Base-by-base conservation (phyloP, 2,113 vertebrate species). In the Eclectus roratus region DNA sequence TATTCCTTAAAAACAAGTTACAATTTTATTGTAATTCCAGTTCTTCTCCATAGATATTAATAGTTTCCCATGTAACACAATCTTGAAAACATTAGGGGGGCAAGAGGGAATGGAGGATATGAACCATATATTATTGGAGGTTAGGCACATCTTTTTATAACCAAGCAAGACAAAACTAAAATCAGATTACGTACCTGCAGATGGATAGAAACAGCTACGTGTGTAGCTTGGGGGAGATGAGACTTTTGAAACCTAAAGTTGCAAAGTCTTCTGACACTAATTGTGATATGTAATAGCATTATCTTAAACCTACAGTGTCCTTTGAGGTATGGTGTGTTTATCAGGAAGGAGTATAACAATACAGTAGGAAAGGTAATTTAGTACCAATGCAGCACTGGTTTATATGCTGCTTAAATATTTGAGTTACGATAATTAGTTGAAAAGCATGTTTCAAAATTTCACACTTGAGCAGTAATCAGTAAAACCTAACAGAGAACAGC, bases 11-110 rank as follows among this genome's bases (percentile, higher is more conserved):
- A 97, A 98, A 95, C 95, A 95, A 56, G 78, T 91, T 97, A 96
- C 87, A 93, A 91, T 97, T 97, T 97, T 97, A 98, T 97, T 96
- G 86, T 97, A 97, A 92, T 76, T 94, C 89, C 96, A 94, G 96
- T 97, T 96, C 95, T 97, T 95, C 85, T 97, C 92, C 71, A 79
- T 66, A 96, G 85, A 80, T 96, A 97, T 96, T 97, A 98, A 97
- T 97, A 96, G 94, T 81, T 98, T 96, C 86, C 93, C 46, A 33
- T 82, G 92, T 88, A 97, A 97, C 91, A 86, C 66, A 96, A 96
- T 97, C 97, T 98, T 98, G 98, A 98, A 98, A 97, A 83, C 94
- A 97, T 98, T 98, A 98, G 53, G 31, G 25, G 56, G 20, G 93
- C 60, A 91, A 82, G 71, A 86, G 53, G 81, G 95, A 97, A 94